Evolutionary conservation across 2,888 invertebrate species (phyloP).

Genomic region (Caenorhabditis doughertyi): DNA sequence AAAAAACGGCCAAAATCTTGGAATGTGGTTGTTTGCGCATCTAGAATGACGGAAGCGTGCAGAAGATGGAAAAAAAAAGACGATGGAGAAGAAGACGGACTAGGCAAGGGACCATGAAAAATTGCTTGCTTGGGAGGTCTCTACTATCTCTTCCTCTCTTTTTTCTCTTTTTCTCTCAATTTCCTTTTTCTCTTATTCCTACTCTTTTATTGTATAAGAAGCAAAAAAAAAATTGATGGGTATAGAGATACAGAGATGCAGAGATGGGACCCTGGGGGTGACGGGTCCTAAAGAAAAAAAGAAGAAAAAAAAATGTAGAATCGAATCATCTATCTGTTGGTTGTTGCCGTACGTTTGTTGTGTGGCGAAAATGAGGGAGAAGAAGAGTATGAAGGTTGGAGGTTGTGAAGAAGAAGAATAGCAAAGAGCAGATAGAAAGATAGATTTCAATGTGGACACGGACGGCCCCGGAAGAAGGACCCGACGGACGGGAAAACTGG

Average conservation of each 20-base stretch:
- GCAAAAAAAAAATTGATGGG: neutral
- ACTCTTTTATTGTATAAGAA: neutral
- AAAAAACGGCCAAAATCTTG: neutral
- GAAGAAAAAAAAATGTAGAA: conserved; percentile 32
- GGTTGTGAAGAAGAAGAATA: conserved; percentile 4
- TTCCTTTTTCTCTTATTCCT: neutral
- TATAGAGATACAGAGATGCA: neutral
- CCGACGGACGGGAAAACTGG: conserved; percentile 17
- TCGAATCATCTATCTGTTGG: conserved; percentile 12
- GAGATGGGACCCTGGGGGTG: conserved; percentile 21
- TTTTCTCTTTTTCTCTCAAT: neutral
- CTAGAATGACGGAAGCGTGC: conserved; percentile 23
- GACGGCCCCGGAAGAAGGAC: conserved; percentile 6
- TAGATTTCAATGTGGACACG: conserved; percentile 12
- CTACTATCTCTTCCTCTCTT: neutral
- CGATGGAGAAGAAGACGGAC: conserved; percentile 22
- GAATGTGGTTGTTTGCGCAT: conserved; percentile 36
- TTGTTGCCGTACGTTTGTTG: conserved; percentile 15
- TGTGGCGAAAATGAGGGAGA: no score
- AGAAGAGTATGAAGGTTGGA: conserved; percentile 1
- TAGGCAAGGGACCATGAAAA: conserved; percentile 49
- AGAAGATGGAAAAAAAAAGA: conserved; percentile 13
- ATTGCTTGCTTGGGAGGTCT: conserved; percentile 58
- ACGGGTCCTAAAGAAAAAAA: neutral
- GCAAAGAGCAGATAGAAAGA: conserved; percentile 4